These are phyloP conservation scores for Lophura swinhoii DNA, from an alignment of 2,797 vertebrate species.

Conservation along the genomic window DNA sequence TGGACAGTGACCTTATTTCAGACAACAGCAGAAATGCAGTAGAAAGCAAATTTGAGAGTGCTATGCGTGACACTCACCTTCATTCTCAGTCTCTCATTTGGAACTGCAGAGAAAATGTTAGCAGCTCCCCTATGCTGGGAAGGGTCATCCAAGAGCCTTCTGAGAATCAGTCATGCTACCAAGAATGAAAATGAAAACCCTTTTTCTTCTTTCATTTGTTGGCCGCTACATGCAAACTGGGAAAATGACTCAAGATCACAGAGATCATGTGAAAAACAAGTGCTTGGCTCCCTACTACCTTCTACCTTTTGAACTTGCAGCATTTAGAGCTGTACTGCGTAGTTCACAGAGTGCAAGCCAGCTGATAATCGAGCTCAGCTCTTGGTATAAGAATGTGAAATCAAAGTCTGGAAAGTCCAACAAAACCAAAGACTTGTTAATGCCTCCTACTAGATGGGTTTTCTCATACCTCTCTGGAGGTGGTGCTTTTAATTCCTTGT, in stretches of 20 bases:
- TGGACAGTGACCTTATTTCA: not conserved
- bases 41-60: not conserved
- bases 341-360: not conserved
- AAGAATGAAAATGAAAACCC: not conserved
- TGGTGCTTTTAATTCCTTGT: not conserved
- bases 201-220: not conserved
- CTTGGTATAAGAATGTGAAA: slow-evolving; percentile 15
- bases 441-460: not conserved
- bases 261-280: not conserved
- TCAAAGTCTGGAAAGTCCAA: slow-evolving; percentile 50
- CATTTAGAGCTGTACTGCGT: not conserved
- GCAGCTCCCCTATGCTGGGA: not conserved
- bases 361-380: not conserved
- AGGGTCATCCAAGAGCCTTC: not conserved
- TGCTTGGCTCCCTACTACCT: not conserved
- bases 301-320: slow-evolving; percentile 1
- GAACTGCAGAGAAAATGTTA: not conserved
- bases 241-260: slow-evolving; percentile 33
- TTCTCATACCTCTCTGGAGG: not conserved
- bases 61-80: not conserved
- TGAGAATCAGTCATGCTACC: not conserved
- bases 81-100: not conserved
- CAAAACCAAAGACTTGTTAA: not conserved
- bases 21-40: not conserved
- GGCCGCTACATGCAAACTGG: not conserved